Conservation (phyloP, 1,140 invertebrate genomes). For the Aphaenogaster rudis region DNA sequence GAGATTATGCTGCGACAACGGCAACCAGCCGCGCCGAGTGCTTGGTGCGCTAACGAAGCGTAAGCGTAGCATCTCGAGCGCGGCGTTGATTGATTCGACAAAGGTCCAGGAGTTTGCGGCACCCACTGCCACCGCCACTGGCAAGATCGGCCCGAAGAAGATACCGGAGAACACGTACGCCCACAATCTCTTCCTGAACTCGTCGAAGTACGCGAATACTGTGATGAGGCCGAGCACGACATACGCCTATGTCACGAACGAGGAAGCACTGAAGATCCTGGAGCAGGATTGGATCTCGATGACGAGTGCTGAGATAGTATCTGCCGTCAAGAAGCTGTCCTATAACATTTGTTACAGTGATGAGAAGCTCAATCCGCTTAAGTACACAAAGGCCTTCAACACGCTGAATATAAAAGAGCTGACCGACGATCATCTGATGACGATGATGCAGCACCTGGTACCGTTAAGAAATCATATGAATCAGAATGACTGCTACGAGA, state of each 20-base stretch:
- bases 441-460: neutral
- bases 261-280: conserved; percentile 45
- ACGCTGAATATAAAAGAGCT: neutral
- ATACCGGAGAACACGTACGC: conserved; percentile 45
- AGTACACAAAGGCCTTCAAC: conserved; percentile 80
- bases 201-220: conserved; percentile 8
- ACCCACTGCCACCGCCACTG: neutral
- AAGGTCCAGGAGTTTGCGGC: neutral
- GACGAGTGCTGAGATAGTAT: conserved; percentile 50
- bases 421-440: conserved; percentile 10
- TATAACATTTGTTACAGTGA: conserved; percentile 36
- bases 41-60: too few relatives aligned
- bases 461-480: neutral
- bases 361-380: neutral
- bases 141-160: neutral
- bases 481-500: rapidly evolving
- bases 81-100: neutral
- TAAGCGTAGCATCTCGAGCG: neutral
- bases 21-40: neutral
- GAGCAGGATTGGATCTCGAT: conserved; percentile 55
- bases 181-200: conserved; percentile 49
- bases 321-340: conserved; percentile 66
- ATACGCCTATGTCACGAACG: conserved; percentile 27
- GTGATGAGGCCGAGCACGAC: neutral
- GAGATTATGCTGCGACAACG: neutral